Base-by-base conservation (phyloP, 1,140 invertebrate genomes). In the Scaptomyza graminum region DNA sequence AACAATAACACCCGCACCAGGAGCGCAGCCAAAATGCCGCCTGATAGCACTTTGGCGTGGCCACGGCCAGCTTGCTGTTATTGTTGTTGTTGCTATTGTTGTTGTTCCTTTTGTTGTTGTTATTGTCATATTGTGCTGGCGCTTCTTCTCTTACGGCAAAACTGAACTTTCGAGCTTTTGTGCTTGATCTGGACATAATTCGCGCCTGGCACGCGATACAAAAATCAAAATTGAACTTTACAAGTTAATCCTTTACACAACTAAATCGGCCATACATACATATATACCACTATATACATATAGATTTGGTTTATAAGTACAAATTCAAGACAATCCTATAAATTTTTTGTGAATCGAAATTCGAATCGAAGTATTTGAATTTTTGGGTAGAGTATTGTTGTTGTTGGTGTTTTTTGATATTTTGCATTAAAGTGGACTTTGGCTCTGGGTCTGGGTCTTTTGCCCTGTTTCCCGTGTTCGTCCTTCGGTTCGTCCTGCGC, bases 201-300 rank as follows among this genome's bases (percentile, higher is more conserved):
- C 65, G 49, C 68, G 39, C 46, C 43, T 70, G 75, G 72, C 82
- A 87, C 82, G 82, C 82, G 65, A 87, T 87, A 78, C 61, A 61
- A 79, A 87, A 87, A 87, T 87, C 82, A 88, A 87, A 87, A 87
- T 87, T 87, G 78, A 88, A 88, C 82, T 87, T 87, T 88, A 88
- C 78, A 87, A 88, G 64, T 87, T 82, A 87, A 87, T 87, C 82
- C 83, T 82, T 88, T 79, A 61, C 78, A 67, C 47, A 55, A 55
- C 50, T 68, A 62, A 62, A 68, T 61, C 66, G n/a, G 1, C 22
- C 54, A 15, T 25, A 55, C 11, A 49, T 63, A 54, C 28, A n/a
- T 52, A 51, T 22, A 43, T 31, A 63, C 18, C n/a, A n/a, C n/a
- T 28, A 12, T 44, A 44, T 44, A n/a, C 12, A 4, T 52, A 47